Percentiles rank a stretch among this genome's conserved stretches.
These are phyloP conservation scores for Myrmecophaga tridactyla DNA, from an alignment of 2,113 vertebrate genomes.

Conservation along the genomic window DNA sequence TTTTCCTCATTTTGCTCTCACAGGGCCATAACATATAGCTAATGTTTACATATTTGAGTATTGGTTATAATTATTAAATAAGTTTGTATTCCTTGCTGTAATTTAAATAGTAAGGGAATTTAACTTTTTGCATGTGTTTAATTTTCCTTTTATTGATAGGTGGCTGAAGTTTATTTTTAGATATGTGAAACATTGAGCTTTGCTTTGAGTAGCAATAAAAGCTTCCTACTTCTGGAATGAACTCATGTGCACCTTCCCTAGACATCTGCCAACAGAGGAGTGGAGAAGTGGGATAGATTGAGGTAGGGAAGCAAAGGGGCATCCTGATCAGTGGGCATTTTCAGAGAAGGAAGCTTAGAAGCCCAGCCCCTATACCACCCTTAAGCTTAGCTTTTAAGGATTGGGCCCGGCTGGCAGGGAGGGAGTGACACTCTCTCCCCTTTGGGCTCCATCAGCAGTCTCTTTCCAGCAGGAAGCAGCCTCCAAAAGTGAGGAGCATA, in stretches of 20 bases:
- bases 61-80: slow-evolving; percentile 53
- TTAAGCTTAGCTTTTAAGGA: neutral
- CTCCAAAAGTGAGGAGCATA: neutral
- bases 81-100: slow-evolving; percentile 41
- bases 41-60: slow-evolving; percentile 41
- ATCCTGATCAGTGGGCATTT: too few relatives aligned
- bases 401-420: too few relatives aligned
- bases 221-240: neutral
- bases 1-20: slow-evolving; percentile 44
- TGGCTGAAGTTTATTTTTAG: slow-evolving; percentile 56
- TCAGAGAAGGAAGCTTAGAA: neutral
- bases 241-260: neutral
- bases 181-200: slow-evolving; percentile 53
- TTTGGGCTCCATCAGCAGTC: neutral
- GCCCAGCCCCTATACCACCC: neutral
- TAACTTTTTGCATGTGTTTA: slow-evolving; percentile 5
- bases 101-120: slow-evolving; percentile 51
- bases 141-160: slow-evolving; percentile 45
- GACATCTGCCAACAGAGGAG: neutral
- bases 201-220: slow-evolving; percentile 29
- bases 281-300: neutral
- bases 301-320: rapidly evolving
- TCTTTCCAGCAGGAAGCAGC: neutral
- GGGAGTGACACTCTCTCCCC: neutral
- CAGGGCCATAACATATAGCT: slow-evolving; percentile 22